Percentiles rank a stretch among this genome's conserved stretches.
Conservation (phyloP, 2,113 vertebrate genomes). For the Rhea americana region DNA sequence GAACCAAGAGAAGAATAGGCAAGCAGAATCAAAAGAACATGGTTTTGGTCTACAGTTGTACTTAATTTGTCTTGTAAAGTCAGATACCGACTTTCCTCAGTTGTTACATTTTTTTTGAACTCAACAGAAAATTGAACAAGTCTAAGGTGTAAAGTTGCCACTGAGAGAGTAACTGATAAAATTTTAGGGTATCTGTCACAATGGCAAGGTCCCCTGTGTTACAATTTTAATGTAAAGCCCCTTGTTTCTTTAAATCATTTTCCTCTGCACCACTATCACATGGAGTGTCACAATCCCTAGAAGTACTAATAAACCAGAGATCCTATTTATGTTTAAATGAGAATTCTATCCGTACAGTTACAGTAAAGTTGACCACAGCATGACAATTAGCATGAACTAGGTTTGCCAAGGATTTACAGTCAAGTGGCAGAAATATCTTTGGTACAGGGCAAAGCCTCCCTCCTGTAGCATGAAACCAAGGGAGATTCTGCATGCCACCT, state of each 20-base stretch:
- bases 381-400: background rate
- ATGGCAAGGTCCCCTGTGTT: background rate
- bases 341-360: background rate
- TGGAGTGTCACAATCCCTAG: background rate
- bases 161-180: background rate
- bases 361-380: background rate
- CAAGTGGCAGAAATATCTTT: background rate
- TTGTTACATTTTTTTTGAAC: background rate
- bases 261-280: background rate
- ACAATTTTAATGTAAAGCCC: background rate
- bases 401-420: background rate
- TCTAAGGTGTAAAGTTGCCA: background rate
- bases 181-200: background rate
- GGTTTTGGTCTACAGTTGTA: background rate
- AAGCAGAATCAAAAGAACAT: background rate
- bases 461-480: background rate
- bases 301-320: background rate
- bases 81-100: background rate
- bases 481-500: background rate
- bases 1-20: background rate
- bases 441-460: background rate
- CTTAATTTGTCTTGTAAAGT: slow-evolving; percentile 11
- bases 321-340: background rate
- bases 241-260: background rate
- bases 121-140: background rate